These are phyloP conservation scores for Phymastichus coffea DNA, from an alignment of 1,140 invertebrate genomes.

Conservation along the genomic window DNA sequence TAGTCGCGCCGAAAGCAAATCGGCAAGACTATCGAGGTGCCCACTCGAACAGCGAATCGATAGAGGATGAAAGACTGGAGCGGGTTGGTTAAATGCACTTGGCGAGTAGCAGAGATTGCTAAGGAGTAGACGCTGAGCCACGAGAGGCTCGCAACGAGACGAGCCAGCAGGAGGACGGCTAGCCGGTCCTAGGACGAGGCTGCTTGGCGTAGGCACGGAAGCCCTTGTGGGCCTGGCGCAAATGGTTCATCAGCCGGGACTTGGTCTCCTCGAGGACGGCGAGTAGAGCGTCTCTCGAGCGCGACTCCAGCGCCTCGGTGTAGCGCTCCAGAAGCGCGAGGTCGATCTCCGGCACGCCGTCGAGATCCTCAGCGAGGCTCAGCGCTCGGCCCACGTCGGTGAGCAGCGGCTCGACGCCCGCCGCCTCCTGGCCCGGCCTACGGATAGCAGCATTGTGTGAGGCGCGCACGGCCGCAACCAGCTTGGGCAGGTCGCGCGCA, in stretches of 20 bases:
- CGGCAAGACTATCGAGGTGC: too few relatives aligned
- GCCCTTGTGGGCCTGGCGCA: conserved; percentile 31
- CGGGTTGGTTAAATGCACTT: too few relatives aligned
- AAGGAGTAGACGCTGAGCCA: too few relatives aligned
- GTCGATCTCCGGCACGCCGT: conserved; percentile 37
- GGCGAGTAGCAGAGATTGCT: too few relatives aligned
- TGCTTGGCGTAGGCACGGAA: conserved; percentile 34
- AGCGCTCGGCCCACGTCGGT: conserved; percentile 23
- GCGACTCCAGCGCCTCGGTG: conserved; percentile 27
- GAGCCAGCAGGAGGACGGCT: conserved; percentile 20
- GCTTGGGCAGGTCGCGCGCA: too few relatives aligned
- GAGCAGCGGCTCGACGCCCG: conserved; percentile 28
- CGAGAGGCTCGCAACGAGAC: too few relatives aligned
- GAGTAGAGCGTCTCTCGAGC: conserved; percentile 30
- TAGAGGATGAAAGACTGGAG: too few relatives aligned
- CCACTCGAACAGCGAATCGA: too few relatives aligned
- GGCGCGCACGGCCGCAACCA: too few relatives aligned
- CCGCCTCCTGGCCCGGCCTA: neutral
- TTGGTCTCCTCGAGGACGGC: conserved; percentile 32
- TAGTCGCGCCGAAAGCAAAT: too few relatives aligned
- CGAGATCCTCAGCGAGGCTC: conserved; percentile 30
- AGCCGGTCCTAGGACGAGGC: conserved; percentile 37
- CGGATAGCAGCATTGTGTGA: too few relatives aligned
- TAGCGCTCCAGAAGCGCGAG: conserved; percentile 31
- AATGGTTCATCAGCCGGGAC: conserved; percentile 26